Evolutionary conservation across 2,113 vertebrate species (phyloP).

Genomic region (Condylura cristata): DNA sequence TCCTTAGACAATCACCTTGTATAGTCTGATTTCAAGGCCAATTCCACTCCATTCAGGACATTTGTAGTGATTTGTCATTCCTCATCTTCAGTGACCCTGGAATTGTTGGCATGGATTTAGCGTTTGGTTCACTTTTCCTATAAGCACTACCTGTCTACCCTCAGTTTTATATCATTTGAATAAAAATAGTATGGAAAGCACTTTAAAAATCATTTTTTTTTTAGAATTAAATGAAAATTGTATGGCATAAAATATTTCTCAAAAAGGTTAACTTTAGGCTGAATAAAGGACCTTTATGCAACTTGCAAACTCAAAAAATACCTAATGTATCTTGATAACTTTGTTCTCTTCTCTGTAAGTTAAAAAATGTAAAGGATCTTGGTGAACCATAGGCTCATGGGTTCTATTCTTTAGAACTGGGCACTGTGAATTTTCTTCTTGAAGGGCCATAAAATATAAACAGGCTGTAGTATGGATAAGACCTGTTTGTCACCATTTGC

Average conservation of each 20-base stretch:
- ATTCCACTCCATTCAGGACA: not conserved
- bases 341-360: not conserved
- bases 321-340: not conserved
- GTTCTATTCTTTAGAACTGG: not conserved
- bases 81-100: not conserved
- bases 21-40: not conserved
- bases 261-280: not conserved
- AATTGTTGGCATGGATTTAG: not conserved
- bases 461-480: not conserved
- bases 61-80: not conserved
- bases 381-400: not conserved
- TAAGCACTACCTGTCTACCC: not conserved
- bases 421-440: not conserved
- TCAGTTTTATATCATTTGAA: constrained; percentile 33
- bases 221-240: constrained; percentile 1
- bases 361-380: not conserved
- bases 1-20: not conserved
- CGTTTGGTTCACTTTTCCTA: not conserved
- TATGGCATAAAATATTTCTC: not conserved
- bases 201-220: not conserved
- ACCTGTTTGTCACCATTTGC: not conserved
- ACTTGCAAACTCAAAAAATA: not conserved
- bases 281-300: not conserved
- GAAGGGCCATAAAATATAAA: not conserved
- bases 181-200: not conserved